Conservation (phyloP, 1,140 invertebrate species). For the Drosophila busckii region DNA sequence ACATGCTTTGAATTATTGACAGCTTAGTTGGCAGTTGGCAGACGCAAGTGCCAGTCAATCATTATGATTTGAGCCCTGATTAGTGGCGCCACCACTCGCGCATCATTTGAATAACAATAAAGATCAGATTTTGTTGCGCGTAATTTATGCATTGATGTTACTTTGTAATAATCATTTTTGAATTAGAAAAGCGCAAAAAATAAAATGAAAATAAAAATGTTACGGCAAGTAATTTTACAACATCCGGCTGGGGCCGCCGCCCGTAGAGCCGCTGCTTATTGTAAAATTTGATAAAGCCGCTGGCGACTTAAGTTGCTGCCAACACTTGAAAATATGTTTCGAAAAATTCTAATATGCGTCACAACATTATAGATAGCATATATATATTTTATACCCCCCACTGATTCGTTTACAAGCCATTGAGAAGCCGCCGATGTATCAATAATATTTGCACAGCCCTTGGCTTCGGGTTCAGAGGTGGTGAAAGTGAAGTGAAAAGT, state of each 20-base stretch:
- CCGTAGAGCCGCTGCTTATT: constrained; percentile 61
- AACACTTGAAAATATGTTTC: constrained; percentile 64
- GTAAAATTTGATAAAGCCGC: constrained; percentile 57
- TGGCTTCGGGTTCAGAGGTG: constrained; percentile 49
- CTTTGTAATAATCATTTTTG: constrained; percentile 64
- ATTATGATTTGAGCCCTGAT: constrained; percentile 51
- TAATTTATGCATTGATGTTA: constrained; percentile 74
- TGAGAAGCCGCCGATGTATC: constrained; percentile 72
- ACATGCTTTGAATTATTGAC: constrained; percentile 71
- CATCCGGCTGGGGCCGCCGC: constrained; percentile 44
- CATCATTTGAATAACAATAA: constrained; percentile 75
- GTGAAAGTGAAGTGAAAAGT: constrained; percentile 60
- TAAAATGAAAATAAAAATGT: background rate
- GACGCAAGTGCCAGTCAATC: constrained; percentile 55
- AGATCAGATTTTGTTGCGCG: constrained; percentile 57
- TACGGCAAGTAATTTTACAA: constrained; percentile 48
- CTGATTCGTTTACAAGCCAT: constrained; percentile 64
- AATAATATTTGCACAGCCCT: constrained; percentile 64
- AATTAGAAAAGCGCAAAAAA: constrained; percentile 52
- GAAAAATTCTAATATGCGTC: constrained; percentile 62
- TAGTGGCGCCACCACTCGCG: constrained; percentile 28
- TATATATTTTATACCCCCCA: background rate
- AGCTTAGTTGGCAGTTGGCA: constrained; percentile 52
- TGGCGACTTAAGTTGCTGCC: constrained; percentile 37
- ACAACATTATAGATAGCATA: constrained; percentile 26